Evolutionary conservation across 2,113 vertebrate species (phyloP).

Genomic region (Apodemus sylvaticus): DNA sequence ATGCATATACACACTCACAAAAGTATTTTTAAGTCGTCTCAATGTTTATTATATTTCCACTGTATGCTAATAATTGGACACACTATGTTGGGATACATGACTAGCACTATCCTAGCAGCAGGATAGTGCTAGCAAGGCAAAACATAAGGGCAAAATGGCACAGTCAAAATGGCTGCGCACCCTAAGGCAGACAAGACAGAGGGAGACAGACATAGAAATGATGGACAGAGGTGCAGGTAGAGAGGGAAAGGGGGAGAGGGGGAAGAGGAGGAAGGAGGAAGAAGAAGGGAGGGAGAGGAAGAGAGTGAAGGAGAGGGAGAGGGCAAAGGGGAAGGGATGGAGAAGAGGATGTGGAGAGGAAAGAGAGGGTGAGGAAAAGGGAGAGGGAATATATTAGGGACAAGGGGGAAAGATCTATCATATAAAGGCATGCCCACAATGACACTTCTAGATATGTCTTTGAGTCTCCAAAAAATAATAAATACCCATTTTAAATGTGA

Average conservation of each 20-base stretch:
- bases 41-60: not conserved
- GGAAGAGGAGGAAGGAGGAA: too few species aligned
- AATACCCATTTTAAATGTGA: not conserved
- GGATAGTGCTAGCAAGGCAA: not conserved
- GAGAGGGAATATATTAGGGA: not conserved
- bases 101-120: too few species aligned
- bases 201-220: not conserved
- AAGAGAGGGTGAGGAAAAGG: not conserved
- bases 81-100: not conserved
- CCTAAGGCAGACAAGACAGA: not conserved
- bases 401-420: not conserved
- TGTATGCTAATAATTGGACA: not conserved
- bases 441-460: not conserved
- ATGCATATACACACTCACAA: not conserved
- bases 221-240: not conserved
- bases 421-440: not conserved
- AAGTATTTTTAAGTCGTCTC: not conserved
- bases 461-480: not conserved
- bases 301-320: not conserved
- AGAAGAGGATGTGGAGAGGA: too few species aligned
- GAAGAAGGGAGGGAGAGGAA: fast-evolving
- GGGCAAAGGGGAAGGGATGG: not conserved
- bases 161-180: not conserved
- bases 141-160: not conserved
- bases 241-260: not conserved